Evolutionary conservation across 2,888 invertebrate genomes (phyloP).

Genomic region (Xestia sexstrigata): DNA sequence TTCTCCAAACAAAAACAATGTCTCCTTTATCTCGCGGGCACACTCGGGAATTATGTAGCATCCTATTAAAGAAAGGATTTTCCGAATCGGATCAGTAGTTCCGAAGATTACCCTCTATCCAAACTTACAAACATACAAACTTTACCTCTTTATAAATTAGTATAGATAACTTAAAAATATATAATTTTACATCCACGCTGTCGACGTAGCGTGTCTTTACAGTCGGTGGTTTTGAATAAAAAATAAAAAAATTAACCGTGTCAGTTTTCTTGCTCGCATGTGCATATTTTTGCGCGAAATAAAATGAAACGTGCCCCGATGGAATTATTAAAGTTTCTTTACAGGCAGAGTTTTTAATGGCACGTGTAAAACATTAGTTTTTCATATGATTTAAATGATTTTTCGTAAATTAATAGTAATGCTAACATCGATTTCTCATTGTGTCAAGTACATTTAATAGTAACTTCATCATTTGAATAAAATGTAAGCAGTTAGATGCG

Average conservation of each 20-base stretch:
- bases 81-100: neutral
- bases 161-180: neutral
- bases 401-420: neutral
- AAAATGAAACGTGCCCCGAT: neutral
- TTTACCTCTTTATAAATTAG: neutral
- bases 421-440: neutral
- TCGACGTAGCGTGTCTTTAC: constrained; percentile 11
- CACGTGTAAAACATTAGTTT: neutral
- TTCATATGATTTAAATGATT: neutral
- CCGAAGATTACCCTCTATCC: neutral
- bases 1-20: too few relatives aligned
- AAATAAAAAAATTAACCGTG: constrained; percentile 26
- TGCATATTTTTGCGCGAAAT: constrained; percentile 25
- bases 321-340: constrained; percentile 1
- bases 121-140: neutral
- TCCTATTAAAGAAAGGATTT: neutral
- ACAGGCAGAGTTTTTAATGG: neutral
- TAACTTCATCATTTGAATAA: neutral
- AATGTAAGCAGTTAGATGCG: neutral
- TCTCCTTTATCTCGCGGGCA: neutral
- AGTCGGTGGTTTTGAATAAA: constrained; percentile 10
- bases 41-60: neutral
- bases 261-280: constrained; percentile 22
- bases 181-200: constrained; percentile 3
- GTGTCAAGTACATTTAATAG: neutral